Percentiles rank a stretch among this genome's conserved stretches.
Evolutionary conservation across 1,140 invertebrate species (phyloP).

Genomic region (Sarcophaga peregrina): DNA sequence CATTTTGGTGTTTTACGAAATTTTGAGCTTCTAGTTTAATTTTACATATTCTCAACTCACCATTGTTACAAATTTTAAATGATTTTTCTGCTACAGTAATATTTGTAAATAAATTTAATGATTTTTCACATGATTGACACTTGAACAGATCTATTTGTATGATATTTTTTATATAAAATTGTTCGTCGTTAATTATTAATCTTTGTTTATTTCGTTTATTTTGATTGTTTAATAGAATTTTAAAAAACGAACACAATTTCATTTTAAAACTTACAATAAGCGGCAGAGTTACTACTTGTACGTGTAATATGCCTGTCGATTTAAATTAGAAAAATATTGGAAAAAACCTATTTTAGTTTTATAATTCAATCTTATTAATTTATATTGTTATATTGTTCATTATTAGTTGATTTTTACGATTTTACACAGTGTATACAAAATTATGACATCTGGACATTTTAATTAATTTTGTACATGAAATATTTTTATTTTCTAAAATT

Average conservation of each 20-base stretch:
- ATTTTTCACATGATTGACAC: conserved; percentile 35
- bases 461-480: too few species aligned
- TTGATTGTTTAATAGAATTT: background rate
- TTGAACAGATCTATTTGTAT: conserved; percentile 28
- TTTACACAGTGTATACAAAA: background rate
- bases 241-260: conserved; percentile 17
- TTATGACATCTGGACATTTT: too few species aligned
- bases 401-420: background rate
- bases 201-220: background rate
- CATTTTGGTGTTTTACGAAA: background rate
- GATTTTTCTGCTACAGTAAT: background rate
- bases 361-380: background rate
- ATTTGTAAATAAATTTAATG: conserved; percentile 31
- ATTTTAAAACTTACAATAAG: background rate
- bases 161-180: background rate
- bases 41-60: background rate
- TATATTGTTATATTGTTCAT: background rate
- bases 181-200: background rate
- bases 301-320: too few species aligned
- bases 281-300: too few species aligned
- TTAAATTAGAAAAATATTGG: too few species aligned
- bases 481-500: background rate
- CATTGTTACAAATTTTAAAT: conserved; percentile 26
- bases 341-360: background rate
- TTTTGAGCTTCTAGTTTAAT: too few species aligned